These are phyloP conservation scores for Automeris io DNA, from an alignment of 2,888 invertebrate species.

Conservation along the genomic window DNA sequence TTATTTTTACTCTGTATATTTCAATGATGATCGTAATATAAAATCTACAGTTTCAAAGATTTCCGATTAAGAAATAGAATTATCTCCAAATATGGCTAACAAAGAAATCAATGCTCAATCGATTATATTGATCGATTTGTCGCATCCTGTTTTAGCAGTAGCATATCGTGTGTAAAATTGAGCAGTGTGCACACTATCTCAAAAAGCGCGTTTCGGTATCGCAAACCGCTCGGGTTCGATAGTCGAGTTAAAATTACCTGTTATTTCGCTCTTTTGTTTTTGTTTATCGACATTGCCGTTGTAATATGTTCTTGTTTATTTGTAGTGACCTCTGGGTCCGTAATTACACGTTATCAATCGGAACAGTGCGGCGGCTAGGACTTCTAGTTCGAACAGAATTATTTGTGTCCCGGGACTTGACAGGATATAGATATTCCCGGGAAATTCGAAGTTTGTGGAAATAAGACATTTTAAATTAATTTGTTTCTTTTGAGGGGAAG, in stretches of 20 bases:
- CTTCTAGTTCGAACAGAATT: no score
- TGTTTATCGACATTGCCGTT: conserved; percentile 50
- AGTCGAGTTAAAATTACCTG: conserved; percentile 61
- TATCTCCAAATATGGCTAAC: no score
- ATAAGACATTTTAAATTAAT: no score
- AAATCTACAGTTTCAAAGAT: no score
- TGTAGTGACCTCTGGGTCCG: conserved; percentile 69
- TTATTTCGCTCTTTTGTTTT: conserved; percentile 70
- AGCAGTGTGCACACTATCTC: conserved; percentile 35
- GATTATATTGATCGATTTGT: background rate
- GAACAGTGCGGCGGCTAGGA: conserved; percentile 27
- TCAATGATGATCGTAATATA: no score
- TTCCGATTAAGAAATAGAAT: no score
- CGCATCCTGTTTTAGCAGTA: background rate
- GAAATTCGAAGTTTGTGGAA: no score
- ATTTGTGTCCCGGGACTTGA: no score
- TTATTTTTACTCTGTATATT: no score
- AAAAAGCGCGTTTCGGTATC: conserved; percentile 53
- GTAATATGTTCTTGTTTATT: conserved; percentile 56
- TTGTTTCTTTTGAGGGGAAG: no score
- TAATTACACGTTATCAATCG: conserved; percentile 61
- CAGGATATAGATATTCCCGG: no score
- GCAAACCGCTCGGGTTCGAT: conserved; percentile 63
- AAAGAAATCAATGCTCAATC: no score
- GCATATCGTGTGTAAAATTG: conserved; percentile 48